These are phyloP conservation scores for Ageneiosus marmoratus DNA, from an alignment of 2,113 vertebrate genomes.

Conservation along the genomic window DNA sequence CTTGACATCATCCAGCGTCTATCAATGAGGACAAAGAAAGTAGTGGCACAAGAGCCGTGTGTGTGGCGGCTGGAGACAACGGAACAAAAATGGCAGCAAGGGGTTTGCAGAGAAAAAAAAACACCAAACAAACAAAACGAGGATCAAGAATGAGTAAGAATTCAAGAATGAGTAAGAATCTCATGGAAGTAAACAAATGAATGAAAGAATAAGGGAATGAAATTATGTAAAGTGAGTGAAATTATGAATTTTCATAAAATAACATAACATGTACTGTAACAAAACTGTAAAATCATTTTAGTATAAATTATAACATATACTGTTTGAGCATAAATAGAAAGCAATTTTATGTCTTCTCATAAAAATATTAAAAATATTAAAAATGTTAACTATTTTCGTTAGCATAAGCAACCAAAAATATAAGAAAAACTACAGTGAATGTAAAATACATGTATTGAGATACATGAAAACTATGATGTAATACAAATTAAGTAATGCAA, in stretches of 20 bases:
- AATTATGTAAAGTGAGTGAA: slow-evolving; percentile 21
- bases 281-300: background rate
- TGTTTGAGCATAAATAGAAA: slow-evolving; percentile 15
- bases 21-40: slow-evolving; percentile 69
- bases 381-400: background rate
- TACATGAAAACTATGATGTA: background rate
- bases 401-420: background rate
- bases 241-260: background rate
- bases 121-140: background rate
- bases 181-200: slow-evolving; percentile 22
- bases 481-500: background rate
- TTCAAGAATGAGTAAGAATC: background rate
- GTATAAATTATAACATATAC: background rate
- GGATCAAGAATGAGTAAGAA: too few species aligned
- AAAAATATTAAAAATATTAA: background rate
- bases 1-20: slow-evolving; percentile 73
- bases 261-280: background rate
- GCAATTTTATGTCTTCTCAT: background rate
- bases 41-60: slow-evolving; percentile 43
- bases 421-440: background rate
- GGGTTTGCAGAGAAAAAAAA: slow-evolving; percentile 1
- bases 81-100: slow-evolving; percentile 47
- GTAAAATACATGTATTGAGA: background rate
- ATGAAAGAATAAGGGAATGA: slow-evolving; percentile 12
- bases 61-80: slow-evolving; percentile 29